phyloP scores from a whole-genome alignment of 2,888 invertebrate species.

The Selenia dentaria region DNA sequence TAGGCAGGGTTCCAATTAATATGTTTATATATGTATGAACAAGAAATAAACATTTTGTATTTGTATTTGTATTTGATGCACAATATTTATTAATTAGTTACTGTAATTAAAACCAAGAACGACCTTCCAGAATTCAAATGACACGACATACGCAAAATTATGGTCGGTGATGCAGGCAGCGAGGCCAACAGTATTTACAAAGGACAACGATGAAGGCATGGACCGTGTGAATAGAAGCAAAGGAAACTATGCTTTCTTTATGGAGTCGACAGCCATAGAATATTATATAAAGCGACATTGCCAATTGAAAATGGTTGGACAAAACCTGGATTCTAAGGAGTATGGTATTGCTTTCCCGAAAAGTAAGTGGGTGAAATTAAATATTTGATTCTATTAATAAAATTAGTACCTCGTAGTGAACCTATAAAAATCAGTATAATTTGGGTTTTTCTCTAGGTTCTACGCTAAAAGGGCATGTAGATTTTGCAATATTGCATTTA shows the following conservation, averaged over 20 bases:
- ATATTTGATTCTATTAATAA: no score
- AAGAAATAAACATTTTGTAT: no score
- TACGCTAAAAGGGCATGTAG: conserved; percentile 89
- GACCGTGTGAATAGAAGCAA: conserved; percentile 90
- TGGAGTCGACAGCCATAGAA: conserved; percentile 98
- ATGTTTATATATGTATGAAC: no score
- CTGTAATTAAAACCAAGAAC: no score
- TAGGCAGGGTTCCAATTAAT: no score
- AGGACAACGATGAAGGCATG: conserved; percentile 92
- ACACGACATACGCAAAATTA: conserved; percentile 94
- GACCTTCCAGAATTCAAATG: conserved; percentile 88
- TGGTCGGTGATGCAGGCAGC: conserved; percentile 95
- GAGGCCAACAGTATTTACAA: conserved; percentile 91
- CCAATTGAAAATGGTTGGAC: conserved; percentile 91
- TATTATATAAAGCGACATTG: conserved; percentile 94
- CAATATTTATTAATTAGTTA: no score
- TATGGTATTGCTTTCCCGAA: conserved; percentile 94
- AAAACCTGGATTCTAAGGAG: conserved; percentile 91
- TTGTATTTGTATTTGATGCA: no score
- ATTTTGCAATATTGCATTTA: conserved; percentile 92
- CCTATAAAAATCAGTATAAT: no score
- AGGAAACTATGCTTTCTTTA: conserved; percentile 95
- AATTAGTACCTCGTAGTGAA: no score
- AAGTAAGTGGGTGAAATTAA: conserved; percentile 86
- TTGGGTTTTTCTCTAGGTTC: conserved; percentile 83